phyloP scores from a whole-genome alignment of 2,797 vertebrate species.

The Telmatherina bonti region DNA sequence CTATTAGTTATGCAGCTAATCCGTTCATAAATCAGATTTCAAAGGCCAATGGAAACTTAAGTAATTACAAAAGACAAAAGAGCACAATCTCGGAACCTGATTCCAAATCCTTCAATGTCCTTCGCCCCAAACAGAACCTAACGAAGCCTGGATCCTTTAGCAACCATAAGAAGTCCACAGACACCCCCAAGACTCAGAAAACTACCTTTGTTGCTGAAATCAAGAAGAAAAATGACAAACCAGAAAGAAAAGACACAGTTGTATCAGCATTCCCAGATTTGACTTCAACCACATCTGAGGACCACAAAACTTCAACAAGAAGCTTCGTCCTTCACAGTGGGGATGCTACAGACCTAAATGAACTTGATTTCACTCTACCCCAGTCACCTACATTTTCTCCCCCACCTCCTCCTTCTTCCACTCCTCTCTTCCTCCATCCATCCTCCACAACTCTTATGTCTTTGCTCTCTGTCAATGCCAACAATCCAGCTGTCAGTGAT shows the following conservation, averaged over 20 bases:
- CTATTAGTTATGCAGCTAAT: background rate
- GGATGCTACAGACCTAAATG: background rate
- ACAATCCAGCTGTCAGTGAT: constrained; percentile 1
- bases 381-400: constrained; percentile 28
- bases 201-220: background rate
- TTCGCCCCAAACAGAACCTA: constrained; percentile 10
- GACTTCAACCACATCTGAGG: background rate
- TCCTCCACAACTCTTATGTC: constrained; percentile 18
- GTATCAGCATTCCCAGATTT: background rate
- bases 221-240: constrained; percentile 9
- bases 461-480: constrained; percentile 4
- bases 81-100: constrained; percentile 3
- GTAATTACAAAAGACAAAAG: constrained; percentile 9
- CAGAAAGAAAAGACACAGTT: constrained; percentile 2
- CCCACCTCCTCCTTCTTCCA: constrained; percentile 38
- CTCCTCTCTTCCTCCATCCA: constrained; percentile 45
- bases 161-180: constrained; percentile 6
- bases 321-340: constrained; percentile 8
- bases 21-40: constrained; percentile 3
- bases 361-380: background rate
- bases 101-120: background rate
- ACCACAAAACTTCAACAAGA: constrained; percentile 22
- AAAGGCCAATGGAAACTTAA: constrained; percentile 4
- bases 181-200: constrained; percentile 13
- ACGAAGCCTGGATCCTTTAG: constrained; percentile 9